Evolutionary conservation across 2,113 vertebrate species (phyloP), one percentile per base, ranked within the genome.

Genomic region (Noturus placidus): DNA sequence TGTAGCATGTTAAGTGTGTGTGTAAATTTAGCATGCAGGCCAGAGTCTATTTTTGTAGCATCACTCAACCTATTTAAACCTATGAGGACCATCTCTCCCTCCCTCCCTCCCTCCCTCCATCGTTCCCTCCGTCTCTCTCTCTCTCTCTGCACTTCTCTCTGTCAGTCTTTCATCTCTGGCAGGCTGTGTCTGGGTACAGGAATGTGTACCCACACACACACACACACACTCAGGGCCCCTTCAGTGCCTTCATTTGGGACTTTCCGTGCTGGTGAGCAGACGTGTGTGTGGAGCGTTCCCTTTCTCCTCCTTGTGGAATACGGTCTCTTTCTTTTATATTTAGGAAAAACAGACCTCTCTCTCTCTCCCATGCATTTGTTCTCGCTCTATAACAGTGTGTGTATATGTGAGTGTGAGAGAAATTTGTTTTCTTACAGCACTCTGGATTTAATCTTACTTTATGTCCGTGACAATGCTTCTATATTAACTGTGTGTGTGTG

Each of bases 41-140:
- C 78, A 83, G 76, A 56, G 91, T 61, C 90, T 91, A 92, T 92
- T 91, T 91, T 86, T 85, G 89, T 57, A 80, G 19, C 85, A 42
- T 42, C n/a, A 84, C 88, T 86, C 88, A 91, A 89, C 86, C 90
- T 91, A 89, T 92, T 92, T 92, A 90, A 92, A 92, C 85, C 89
- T 80, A 52, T 67, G 50, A 78, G 83, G 70, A 59, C 35, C 6
- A 7, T 30, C 9, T 22, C 74, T 22, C 25, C 33, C 56, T 65
- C 22, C 25, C 3, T 52, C 5, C 33, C 25, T 78, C 20, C 77
- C 19, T 70, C 15, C n/a, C 10, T 52, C 85, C 17, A 10, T 67
- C 17, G 80, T 25, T 11, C 30, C 35, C 22, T 22, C 59, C 46
- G 30, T 83, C 52, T 25, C 54, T 70, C 84, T 5, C 33, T 83